Evolutionary conservation across 2,797 vertebrate genomes (phyloP).

Genomic region (Silurus aristotelis): DNA sequence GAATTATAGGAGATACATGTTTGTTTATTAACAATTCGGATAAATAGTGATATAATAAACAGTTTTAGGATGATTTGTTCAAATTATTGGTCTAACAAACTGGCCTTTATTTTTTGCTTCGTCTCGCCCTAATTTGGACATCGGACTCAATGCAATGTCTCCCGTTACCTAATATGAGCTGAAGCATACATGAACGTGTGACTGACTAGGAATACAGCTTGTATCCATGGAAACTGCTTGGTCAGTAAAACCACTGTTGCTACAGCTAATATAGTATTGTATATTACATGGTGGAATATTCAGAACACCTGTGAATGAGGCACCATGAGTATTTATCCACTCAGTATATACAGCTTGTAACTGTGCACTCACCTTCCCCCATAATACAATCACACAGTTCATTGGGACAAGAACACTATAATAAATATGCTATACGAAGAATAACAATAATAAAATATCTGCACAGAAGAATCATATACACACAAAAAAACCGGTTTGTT

Average conservation of each 20-base stretch:
- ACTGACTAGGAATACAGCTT: conserved; percentile 1
- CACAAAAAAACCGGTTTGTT: conserved; percentile 55
- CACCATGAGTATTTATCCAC: conserved; percentile 12
- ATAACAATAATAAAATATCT: conserved; percentile 80
- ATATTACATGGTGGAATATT: conserved; percentile 10
- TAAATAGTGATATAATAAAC: neutral
- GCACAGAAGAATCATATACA: conserved; percentile 81
- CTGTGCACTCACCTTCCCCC: conserved; percentile 14
- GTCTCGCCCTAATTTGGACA: neutral
- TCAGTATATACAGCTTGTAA: conserved; percentile 23
- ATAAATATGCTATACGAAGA: conserved; percentile 76
- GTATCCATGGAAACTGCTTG: conserved; percentile 16
- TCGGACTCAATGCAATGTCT: neutral
- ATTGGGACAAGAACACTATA: conserved; percentile 54
- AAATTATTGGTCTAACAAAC: neutral
- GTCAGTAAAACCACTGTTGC: conserved; percentile 1
- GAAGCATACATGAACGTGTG: conserved; percentile 6
- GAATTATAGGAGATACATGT: neutral
- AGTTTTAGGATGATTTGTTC: neutral
- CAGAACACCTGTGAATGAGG: conserved; percentile 10
- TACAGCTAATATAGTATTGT: neutral
- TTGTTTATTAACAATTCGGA: neutral
- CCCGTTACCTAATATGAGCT: neutral
- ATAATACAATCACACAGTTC: conserved; percentile 72
- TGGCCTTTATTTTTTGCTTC: too few relatives aligned